Evolutionary conservation across 30 jellyfish, hydroid and myxozoan genomes (phyloP), one percentile per base, ranked within the genome.

Genomic region (Sanderia malayensis): DNA sequence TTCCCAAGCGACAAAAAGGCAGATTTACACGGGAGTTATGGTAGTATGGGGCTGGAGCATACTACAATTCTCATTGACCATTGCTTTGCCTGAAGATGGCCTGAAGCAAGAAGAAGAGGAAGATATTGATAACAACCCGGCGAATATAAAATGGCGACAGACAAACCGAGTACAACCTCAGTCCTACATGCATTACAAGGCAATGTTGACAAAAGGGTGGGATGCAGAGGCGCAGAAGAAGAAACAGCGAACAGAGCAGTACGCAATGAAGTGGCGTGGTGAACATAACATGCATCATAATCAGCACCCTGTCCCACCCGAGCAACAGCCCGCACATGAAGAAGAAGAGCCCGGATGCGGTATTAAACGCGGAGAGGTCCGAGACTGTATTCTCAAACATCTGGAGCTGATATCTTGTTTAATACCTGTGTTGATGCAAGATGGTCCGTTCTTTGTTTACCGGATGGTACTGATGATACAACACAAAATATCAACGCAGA

Each of bases 51-150:
- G 93, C 3, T 81, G 95, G 86, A 80, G 96, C 49, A 93, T 92
- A 0, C 69, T 85, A 32, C 99, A 92, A 79, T 92, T 92, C 68
- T 92, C 99, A 31, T 73, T 92, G 52, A 92, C 99, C 0, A 85
- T 92, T 11, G 96, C 96, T 0, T 71, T 92, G 49, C 99, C 99
- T 1, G 99, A 92, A 45, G 95, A 92, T 7, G 96, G 96, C 61
- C 78, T 83, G 31, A 83, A 88, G 19, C 84, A 88, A 34, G 95
- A 86, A 41, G 95, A 85, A 45, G 89, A 83, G 0, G 95, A 79
- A 1, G 92, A 79, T 2, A 68, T 34, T 3, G 87, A 79, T 15
- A 88, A 84, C 20, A 80, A 73, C 15, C 58, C 55, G 15, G 74
- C 83, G 20, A 47, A 44, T 27, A 79, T 61, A 19, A 76, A 74